Evolutionary conservation across 2,888 invertebrate species (phyloP).

Genomic region (Sericinus montela): DNA sequence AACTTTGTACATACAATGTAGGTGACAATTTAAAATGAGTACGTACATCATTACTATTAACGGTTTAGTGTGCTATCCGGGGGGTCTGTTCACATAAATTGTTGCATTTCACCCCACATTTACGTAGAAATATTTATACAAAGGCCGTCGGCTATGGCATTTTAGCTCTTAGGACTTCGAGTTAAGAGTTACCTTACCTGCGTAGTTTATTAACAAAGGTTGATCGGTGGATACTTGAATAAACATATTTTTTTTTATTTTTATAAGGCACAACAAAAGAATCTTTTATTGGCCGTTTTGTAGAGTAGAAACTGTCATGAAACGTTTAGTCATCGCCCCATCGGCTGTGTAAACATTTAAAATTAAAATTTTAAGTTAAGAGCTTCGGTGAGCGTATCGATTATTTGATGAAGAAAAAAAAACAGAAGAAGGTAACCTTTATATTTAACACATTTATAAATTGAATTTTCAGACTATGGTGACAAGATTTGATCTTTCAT

Average conservation of each 20-base stretch:
- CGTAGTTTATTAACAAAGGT: conserved; percentile 11
- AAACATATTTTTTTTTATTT: conserved; percentile 51
- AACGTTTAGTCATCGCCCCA: conserved; percentile 55
- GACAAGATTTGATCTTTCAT: no score
- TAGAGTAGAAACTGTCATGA: conserved; percentile 64
- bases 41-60: neutral
- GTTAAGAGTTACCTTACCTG: conserved; percentile 26
- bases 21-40: no score
- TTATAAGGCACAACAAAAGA: conserved; percentile 57
- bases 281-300: conserved; percentile 69
- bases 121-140: conserved; percentile 41
- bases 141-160: no score
- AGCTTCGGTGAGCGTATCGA: conserved; percentile 9
- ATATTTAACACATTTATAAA: no score
- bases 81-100: conserved; percentile 46
- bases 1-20: no score
- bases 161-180: conserved; percentile 24
- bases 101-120: conserved; percentile 43
- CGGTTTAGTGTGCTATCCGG: conserved; percentile 28
- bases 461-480: no score
- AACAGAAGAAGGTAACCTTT: no score
- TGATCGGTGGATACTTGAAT: conserved; percentile 37
- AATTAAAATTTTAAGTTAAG: conserved; percentile 28
- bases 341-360: conserved; percentile 65
- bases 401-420: neutral